Conservation (phyloP, 2,888 invertebrate species). For the Clistopyga incitator region DNA sequence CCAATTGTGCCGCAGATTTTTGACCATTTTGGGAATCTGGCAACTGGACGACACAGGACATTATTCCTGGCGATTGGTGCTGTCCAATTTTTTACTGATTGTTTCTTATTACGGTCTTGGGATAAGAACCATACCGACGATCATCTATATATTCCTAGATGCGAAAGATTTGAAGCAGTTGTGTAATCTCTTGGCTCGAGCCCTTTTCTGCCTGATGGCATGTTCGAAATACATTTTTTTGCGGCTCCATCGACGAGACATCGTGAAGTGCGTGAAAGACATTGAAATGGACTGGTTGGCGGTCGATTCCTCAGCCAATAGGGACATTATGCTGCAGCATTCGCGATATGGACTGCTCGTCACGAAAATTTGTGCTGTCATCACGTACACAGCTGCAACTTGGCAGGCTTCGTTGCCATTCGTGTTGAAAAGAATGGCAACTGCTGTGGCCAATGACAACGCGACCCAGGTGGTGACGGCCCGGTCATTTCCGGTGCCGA, state of each 20-base stretch:
- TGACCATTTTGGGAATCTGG: conserved; percentile 67
- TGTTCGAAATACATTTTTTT: conserved; percentile 65
- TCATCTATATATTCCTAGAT: conserved; percentile 27
- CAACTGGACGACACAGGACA: conserved; percentile 11
- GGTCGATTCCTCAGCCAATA: conserved; percentile 27
- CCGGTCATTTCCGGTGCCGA: conserved; percentile 68
- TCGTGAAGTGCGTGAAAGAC: conserved; percentile 69
- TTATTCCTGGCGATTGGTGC: conserved; percentile 9
- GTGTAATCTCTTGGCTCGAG: not conserved
- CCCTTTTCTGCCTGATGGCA: not conserved
- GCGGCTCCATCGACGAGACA: conserved; percentile 31
- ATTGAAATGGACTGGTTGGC: conserved; percentile 72
- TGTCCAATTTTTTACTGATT: not conserved
- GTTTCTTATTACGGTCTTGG: conserved; percentile 38
- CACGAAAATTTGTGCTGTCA: conserved; percentile 61
- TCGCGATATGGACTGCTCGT: conserved; percentile 71
- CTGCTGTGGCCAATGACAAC: conserved; percentile 59
- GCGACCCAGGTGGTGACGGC: conserved; percentile 48
- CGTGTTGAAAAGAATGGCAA: conserved; percentile 23
- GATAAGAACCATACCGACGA: conserved; percentile 33
- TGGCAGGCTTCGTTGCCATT: conserved; percentile 59
- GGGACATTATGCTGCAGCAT: conserved; percentile 69
- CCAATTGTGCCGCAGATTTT: conserved; percentile 57
- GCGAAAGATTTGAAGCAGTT: not conserved
- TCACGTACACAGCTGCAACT: conserved; percentile 69